Evolutionary conservation across 2,888 invertebrate genomes (phyloP), one percentile per base, ranked within the genome.

Genomic region (Parnassius apollo): DNA sequence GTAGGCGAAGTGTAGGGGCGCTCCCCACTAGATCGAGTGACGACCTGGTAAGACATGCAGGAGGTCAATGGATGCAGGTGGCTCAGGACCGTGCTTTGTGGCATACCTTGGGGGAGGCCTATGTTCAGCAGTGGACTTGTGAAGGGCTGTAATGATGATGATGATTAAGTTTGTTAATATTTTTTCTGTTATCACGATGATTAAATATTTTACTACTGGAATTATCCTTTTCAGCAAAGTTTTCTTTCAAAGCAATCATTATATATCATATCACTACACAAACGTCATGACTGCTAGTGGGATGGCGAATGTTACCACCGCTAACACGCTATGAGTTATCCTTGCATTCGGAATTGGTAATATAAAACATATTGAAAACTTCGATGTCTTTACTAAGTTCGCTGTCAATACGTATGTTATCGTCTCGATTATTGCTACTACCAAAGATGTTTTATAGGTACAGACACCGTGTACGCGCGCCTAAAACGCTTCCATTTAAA

Each of bases 81-180:
- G n/a, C n/a, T n/a, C n/a, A n/a, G n/a, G n/a, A n/a, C n/a, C n/a
- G n/a, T n/a, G n/a, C n/a, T n/a, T n/a, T n/a, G n/a, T n/a, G n/a
- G n/a, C n/a, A n/a, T n/a, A n/a, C n/a, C n/a, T n/a, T n/a, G n/a
- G n/a, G n/a, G n/a, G n/a, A n/a, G n/a, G n/a, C n/a, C n/a, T n/a
- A n/a, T n/a, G n/a, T n/a, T n/a, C n/a, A n/a, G n/a, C n/a, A n/a
- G n/a, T n/a, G n/a, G n/a, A n/a, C n/a, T n/a, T n/a, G n/a, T n/a
- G n/a, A n/a, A n/a, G n/a, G n/a, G n/a, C n/a, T n/a, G n/a, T n/a
- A n/a, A n/a, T n/a, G n/a, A n/a, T n/a, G n/a, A n/a, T n/a, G n/a
- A n/a, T n/a, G n/a, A n/a, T n/a, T n/a, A n/a, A n/a, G 77, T 65
- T 82, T 85, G 64, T 85, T 83, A 1, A 86, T 75, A 74, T 76